These are phyloP conservation scores for Scaptomyza pallida DNA, from an alignment of 1,140 invertebrate genomes.

Conservation along the genomic window DNA sequence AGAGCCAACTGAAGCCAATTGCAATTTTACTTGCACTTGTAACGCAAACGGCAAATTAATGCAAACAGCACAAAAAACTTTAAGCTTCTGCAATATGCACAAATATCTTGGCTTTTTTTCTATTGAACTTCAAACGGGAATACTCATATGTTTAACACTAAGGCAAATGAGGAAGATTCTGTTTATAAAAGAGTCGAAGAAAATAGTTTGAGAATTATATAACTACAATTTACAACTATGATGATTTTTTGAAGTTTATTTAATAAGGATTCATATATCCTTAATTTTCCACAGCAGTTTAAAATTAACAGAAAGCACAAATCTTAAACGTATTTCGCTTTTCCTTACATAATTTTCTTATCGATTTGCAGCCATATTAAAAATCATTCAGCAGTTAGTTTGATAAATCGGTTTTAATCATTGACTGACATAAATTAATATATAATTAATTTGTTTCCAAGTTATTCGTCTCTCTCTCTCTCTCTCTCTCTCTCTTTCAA, in stretches of 20 bases:
- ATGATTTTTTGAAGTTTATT: no score
- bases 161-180: no score
- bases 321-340: not conserved
- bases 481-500: no score
- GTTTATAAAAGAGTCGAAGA: no score
- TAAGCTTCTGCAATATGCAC: slow-evolving; percentile 24
- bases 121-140: slow-evolving; percentile 1
- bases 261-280: no score
- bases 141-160: no score
- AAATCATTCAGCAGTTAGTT: not conserved
- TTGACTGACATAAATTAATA: slow-evolving; percentile 11
- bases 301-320: no score
- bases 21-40: slow-evolving; percentile 65
- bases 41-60: slow-evolving; percentile 66
- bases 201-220: no score
- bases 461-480: not conserved
- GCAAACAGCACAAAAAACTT: slow-evolving; percentile 43
- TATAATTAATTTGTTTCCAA: slow-evolving; percentile 12
- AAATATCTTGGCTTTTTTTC: slow-evolving; percentile 6
- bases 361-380: not conserved
- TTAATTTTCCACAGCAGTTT: no score
- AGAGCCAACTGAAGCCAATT: slow-evolving; percentile 73
- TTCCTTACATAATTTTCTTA: not conserved
- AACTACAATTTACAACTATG: no score
- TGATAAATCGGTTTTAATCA: not conserved